These are phyloP conservation scores for Trochalopteron elliotii DNA, from an alignment of 2,113 vertebrate genomes.

Conservation along the genomic window DNA sequence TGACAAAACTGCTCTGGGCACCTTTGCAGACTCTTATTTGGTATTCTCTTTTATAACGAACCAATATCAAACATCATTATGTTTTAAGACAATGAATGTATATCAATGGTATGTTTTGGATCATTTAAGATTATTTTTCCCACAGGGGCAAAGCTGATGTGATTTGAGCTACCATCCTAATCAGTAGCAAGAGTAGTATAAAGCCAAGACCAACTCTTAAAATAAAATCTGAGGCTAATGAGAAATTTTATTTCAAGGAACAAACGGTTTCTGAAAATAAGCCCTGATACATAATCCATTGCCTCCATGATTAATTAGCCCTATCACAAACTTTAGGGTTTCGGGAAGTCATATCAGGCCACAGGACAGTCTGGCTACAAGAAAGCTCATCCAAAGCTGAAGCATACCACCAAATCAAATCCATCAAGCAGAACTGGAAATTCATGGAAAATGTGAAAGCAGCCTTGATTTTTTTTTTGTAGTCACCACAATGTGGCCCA, in stretches of 20 bases:
- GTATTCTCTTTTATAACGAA: not conserved
- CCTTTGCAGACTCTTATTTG: not conserved
- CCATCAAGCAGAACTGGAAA: not conserved
- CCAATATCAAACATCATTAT: not conserved
- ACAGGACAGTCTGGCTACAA: not conserved
- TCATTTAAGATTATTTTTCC: not conserved
- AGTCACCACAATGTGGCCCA: not conserved
- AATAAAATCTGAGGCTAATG: not conserved
- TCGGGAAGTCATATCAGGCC: not conserved
- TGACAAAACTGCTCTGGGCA: not conserved
- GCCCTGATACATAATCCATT: not conserved
- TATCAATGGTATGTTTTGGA: not conserved
- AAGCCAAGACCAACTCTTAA: not conserved
- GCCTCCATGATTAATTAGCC: not conserved
- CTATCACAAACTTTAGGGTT: not conserved
- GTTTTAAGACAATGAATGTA: not conserved
- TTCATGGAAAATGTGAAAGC: slow-evolving; percentile 35
- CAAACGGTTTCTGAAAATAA: not conserved
- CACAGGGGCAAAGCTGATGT: not conserved
- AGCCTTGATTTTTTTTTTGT: not conserved
- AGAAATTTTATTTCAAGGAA: not conserved
- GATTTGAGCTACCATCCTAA: not conserved
- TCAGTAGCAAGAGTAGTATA: not conserved
- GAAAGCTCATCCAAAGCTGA: not conserved
- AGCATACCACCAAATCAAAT: not conserved